These are phyloP conservation scores for Argyra leucocephala DNA, from an alignment of 2,888 invertebrate genomes.

Conservation along the genomic window DNA sequence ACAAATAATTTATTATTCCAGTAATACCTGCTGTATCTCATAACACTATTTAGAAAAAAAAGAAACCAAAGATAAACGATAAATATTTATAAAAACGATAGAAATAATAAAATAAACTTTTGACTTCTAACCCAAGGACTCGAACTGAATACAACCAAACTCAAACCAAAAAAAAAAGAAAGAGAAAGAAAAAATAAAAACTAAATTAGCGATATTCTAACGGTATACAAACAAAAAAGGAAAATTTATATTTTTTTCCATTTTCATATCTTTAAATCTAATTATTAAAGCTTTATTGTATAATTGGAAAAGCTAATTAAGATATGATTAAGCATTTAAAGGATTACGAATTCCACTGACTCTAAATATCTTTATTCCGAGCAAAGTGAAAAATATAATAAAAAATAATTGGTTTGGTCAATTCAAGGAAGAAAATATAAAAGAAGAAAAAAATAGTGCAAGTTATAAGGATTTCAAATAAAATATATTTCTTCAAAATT, in stretches of 20 bases:
- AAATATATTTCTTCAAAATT: too few relatives aligned
- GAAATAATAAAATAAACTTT: background rate
- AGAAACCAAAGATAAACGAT: background rate
- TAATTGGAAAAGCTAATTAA: constrained; percentile 3
- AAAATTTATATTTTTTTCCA: background rate
- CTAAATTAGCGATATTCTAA: background rate
- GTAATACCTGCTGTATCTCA: too few relatives aligned
- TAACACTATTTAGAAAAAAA: background rate
- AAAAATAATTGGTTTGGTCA: too few relatives aligned
- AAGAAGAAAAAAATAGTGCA: too few relatives aligned
- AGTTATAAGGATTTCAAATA: too few relatives aligned
- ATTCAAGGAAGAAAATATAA: too few relatives aligned
- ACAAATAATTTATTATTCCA: too few relatives aligned
- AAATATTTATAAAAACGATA: background rate
- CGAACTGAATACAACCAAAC: background rate
- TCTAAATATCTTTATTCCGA: too few relatives aligned
- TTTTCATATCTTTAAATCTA: background rate
- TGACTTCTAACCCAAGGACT: background rate
- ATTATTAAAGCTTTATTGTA: constrained; percentile 3
- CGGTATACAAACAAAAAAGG: background rate
- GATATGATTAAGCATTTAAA: constrained; percentile 6
- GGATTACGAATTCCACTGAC: background rate
- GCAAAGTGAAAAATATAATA: too few relatives aligned
- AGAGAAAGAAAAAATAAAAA: background rate
- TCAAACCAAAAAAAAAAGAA: too few relatives aligned